These are phyloP conservation scores for Ophion ventricosus DNA, from an alignment of 2,888 invertebrate species.

Conservation along the genomic window DNA sequence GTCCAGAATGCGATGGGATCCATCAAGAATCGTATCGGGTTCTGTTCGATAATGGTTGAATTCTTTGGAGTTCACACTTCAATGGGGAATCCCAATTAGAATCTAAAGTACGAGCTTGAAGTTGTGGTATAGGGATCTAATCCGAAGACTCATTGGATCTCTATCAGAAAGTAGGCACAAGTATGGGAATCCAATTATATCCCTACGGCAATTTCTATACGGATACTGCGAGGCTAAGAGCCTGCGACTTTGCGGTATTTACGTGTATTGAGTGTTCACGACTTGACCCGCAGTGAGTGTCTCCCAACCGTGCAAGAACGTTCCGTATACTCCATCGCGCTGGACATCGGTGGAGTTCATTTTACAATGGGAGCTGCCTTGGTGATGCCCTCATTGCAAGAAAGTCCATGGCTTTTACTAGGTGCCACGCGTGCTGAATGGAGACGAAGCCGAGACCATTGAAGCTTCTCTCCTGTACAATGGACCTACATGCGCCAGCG, in stretches of 20 bases:
- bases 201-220: too few relatives aligned
- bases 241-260: slow-evolving; percentile 28
- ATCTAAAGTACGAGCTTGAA: too few relatives aligned
- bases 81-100: too few relatives aligned
- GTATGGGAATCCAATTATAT: too few relatives aligned
- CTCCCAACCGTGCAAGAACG: slow-evolving; percentile 52
- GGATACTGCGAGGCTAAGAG: slow-evolving; percentile 41
- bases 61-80: too few relatives aligned
- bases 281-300: slow-evolving; percentile 33
- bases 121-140: too few relatives aligned
- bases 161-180: too few relatives aligned
- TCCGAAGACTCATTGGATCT: too few relatives aligned
- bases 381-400: slow-evolving; percentile 79
- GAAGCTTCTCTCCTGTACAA: slow-evolving; percentile 75
- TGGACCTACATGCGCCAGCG: slow-evolving; percentile 71
- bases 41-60: too few relatives aligned
- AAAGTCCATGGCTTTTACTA: slow-evolving; percentile 77
- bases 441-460: slow-evolving; percentile 77
- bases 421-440: slow-evolving; percentile 76
- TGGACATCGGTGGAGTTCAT: slow-evolving; percentile 81
- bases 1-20: too few relatives aligned
- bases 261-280: slow-evolving; percentile 25
- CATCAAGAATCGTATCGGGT: too few relatives aligned
- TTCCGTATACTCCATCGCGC: slow-evolving; percentile 78
- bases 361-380: slow-evolving; percentile 80